Conservation (phyloP, 2,888 invertebrate genomes). For the Dasysyrphus tricinctus region DNA sequence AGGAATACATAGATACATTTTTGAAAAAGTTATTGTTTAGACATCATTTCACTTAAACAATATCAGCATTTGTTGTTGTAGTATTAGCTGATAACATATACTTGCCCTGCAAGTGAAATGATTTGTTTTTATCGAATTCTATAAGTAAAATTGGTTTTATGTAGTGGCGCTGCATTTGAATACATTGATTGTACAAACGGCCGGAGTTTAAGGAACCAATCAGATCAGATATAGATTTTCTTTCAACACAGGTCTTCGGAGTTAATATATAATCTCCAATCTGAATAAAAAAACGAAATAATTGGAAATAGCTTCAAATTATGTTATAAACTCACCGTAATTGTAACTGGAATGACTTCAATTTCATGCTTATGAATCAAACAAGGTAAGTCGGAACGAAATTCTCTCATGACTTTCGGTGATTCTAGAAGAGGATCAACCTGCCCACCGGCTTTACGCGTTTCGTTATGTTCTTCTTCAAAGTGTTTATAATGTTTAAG, state of each 20-base stretch:
- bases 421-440: conserved; percentile 53
- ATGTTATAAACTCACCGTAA: conserved; percentile 85
- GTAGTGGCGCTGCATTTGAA: conserved; percentile 96
- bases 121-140: conserved; percentile 97
- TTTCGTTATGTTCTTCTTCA: conserved; percentile 79
- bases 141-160: conserved; percentile 95
- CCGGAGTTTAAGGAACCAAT: conserved; percentile 98
- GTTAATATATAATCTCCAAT: conserved; percentile 99
- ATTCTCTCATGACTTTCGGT: conserved; percentile 94
- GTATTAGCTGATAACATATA: conserved; percentile 91
- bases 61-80: conserved; percentile 87
- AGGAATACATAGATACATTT: too few relatives aligned
- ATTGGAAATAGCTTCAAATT: neutral
- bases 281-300: conserved; percentile 82
- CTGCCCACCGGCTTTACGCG: conserved; percentile 90
- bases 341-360: conserved; percentile 94
- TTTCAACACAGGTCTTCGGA: conserved; percentile 97
- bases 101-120: conserved; percentile 94
- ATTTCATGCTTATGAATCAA: conserved; percentile 96
- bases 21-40: too few relatives aligned
- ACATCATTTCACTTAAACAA: too few relatives aligned
- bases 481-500: conserved; percentile 79
- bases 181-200: conserved; percentile 96
- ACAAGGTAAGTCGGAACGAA: conserved; percentile 97
- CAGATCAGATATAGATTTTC: conserved; percentile 97